Base-by-base conservation (phyloP, 2,113 vertebrate species). In the Tylochromis polylepis region DNA sequence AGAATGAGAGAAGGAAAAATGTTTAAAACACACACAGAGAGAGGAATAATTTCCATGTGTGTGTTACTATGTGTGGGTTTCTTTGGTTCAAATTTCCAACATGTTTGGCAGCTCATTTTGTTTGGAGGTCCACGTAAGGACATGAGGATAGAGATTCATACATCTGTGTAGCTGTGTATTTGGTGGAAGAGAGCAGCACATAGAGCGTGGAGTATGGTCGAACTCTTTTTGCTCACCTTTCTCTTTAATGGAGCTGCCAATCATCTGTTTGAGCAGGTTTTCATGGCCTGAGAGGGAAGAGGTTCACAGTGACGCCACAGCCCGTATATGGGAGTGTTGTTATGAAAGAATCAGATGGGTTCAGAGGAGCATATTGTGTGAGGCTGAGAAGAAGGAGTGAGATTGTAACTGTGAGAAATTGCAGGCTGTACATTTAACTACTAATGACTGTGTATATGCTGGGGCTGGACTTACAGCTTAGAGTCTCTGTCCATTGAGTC, bases 191-290 rank as follows among this genome's bases (percentile, higher is more conserved):
- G 22, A 80, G 34, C 89, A 87, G 70, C 58, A 65, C 41, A 82
- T 20, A 82, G 31, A 81, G 87, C 88, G 72, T 1, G 43, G 41
- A 86, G 85, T 79, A 77, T 70, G 77, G 60, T 87, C 84, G 83
- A 56, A 83, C 67, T 65, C 20, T 82, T 87, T 83, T 90, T 58
- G 81, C 46, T 81, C 51, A 81, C 36, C 34, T 65, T 56, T 79
- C 75, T 88, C 65, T 88, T 83, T 89, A 86, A 87, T 88, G 79
- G 87, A 83, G 81, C 34, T 93, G 91, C 82, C 91, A 94, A 67
- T 94, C 93, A 90, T 91, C 82, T 75, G 62, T 90, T 87, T 88
- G 89, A 75, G 80, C 77, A 84, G 85, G 83, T 87, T 89, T 85
- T 88, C 75, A 88, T 77, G 56, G 84, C 75, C 89, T 49, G 46